These are phyloP conservation scores for Drosophila quadrilineata DNA, from an alignment of 1,140 invertebrate species.

Conservation along the genomic window DNA sequence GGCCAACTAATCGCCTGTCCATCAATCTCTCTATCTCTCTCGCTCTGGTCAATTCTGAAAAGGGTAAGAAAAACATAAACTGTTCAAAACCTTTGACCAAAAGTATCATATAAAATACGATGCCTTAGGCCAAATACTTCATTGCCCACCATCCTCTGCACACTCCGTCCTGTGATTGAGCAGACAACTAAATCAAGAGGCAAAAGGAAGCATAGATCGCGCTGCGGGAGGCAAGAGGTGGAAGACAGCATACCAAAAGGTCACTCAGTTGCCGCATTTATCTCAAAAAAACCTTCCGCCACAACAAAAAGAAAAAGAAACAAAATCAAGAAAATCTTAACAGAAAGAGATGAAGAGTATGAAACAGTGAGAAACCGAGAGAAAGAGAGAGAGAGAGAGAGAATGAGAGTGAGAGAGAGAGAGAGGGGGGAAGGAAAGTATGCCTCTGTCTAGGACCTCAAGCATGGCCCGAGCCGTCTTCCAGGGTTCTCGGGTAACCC, in stretches of 20 bases:
- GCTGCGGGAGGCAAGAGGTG: neutral
- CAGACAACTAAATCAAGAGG: slow-evolving; percentile 17
- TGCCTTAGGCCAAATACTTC: slow-evolving; percentile 18
- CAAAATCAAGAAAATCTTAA: no score
- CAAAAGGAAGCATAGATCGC: neutral
- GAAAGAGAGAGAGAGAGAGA: neutral
- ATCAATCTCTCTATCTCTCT: no score
- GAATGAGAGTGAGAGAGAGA: neutral
- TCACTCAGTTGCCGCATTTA: slow-evolving; percentile 40
- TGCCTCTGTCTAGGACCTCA: no score
- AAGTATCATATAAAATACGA: slow-evolving; percentile 35
- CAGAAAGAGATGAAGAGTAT: no score
- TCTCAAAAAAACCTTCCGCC: slow-evolving; percentile 23
- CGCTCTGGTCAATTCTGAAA: slow-evolving; percentile 1
- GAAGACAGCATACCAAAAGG: slow-evolving; percentile 10
- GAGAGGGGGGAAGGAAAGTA: neutral
- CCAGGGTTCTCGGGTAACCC: no score
- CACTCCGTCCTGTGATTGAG: neutral
- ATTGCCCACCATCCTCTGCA: no score
- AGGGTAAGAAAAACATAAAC: slow-evolving; percentile 12
- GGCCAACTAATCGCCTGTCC: slow-evolving; percentile 21
- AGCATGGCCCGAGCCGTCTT: no score
- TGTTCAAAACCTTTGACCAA: neutral
- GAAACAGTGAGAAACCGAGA: neutral
- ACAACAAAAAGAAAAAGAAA: no score